Base-by-base conservation (phyloP, 2,888 invertebrate genomes). In the Arge pagana region DNA sequence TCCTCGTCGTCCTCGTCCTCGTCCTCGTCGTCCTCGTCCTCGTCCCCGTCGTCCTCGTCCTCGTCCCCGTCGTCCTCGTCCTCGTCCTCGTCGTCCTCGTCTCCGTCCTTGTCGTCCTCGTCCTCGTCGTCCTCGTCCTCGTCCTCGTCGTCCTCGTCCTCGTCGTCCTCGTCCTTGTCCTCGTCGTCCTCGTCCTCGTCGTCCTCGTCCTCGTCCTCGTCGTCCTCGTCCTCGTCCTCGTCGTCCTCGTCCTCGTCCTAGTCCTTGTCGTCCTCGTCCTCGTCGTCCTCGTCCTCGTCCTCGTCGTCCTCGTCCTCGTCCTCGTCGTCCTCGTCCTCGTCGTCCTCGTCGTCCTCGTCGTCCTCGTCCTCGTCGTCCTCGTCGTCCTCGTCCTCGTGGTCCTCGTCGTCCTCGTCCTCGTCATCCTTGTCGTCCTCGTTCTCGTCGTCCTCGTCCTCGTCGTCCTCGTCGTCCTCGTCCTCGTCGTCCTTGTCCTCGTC, bases 201-300 rank as follows among this genome's bases (percentile, higher is more conserved):
- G n/a, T 26, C 28, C 28, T 26, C 28, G 28, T 26, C 28, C 28
- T 26, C 28, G 28, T 26, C 28, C 28, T 26, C 28, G 28, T 26
- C 45, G n/a, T 50, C 11, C 15, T 10, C 24, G 43, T 11, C 11
- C 19, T 21, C 7, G 43, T 42, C 16, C 19, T 51, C 48, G 8
- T 31, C 21, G 11, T 49, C 48, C 24, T 21, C 45, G 26, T 19
- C 35, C 35, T 35, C 33, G 16, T 13, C 2, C 13, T 11, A 11
- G 21, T 23, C 13, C 24, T 42, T n/a, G 8, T 19, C 11, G 1
- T 33, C 43, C 6, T 11, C 23, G 11, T 23, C 26, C 15, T 35
- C 28, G 13, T 49, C 37, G 19, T 30, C 23, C 11, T 48, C 36
- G 15, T 23, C 23, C 36, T 49, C 37, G 19, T 28, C 28, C 39